Conservation (phyloP, 2,888 invertebrate genomes). For the Nephrotoma appendiculata region DNA sequence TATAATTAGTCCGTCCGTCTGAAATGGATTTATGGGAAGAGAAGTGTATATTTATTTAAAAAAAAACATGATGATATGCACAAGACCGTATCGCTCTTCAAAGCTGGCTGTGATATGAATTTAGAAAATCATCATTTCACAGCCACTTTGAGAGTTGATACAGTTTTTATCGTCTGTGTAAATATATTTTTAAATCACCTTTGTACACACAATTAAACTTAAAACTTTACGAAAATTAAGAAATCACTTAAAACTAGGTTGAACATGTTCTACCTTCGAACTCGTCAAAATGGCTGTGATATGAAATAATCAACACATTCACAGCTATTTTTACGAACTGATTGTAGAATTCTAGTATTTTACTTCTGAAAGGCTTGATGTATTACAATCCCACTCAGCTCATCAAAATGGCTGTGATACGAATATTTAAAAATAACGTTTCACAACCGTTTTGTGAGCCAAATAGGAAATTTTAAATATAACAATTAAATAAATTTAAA, state of each 20-base stretch:
- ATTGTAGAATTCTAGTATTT: background rate
- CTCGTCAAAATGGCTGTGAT: constrained; percentile 35
- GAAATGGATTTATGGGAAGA: background rate
- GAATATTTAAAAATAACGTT: constrained; percentile 23
- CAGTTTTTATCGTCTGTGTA: constrained; percentile 21
- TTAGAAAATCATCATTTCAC: constrained; percentile 52
- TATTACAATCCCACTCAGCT: constrained; percentile 19
- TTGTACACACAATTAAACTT: no score
- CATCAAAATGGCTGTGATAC: constrained; percentile 35
- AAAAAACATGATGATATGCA: constrained; percentile 5
- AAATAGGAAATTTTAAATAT: constrained; percentile 19
- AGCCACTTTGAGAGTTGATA: constrained; percentile 75
- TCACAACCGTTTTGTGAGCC: constrained; percentile 33
- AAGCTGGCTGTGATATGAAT: constrained; percentile 97
- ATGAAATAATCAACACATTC: constrained; percentile 30
- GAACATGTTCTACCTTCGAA: constrained; percentile 25
- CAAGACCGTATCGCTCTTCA: constrained; percentile 63
- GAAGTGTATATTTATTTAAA: constrained; percentile 6
- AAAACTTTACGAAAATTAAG: background rate
- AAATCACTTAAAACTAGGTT: background rate
- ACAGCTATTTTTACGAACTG: constrained; percentile 7
- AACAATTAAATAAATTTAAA: background rate
- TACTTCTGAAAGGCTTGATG: constrained; percentile 11
- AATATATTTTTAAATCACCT: no score
- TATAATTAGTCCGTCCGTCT: background rate